These are phyloP conservation scores for Mergus octosetaceus DNA, from an alignment of 2,797 vertebrate species.

Conservation along the genomic window DNA sequence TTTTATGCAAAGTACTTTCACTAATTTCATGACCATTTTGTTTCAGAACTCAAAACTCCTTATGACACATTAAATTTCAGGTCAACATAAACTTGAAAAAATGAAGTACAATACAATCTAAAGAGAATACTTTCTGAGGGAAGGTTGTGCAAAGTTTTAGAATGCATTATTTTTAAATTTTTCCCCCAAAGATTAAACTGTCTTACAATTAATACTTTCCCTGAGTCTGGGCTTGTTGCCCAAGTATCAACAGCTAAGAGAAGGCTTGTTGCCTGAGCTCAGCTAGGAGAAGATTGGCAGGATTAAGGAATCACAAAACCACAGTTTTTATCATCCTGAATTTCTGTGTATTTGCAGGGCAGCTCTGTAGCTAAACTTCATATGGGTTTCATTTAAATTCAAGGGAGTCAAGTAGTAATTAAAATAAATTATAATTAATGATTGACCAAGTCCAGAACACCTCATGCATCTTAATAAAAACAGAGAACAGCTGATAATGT, in stretches of 20 bases:
- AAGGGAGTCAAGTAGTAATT: conserved; percentile 36
- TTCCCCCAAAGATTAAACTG: neutral
- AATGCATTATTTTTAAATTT: neutral
- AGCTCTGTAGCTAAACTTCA: neutral
- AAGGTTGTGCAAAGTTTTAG: neutral
- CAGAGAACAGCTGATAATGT: neutral
- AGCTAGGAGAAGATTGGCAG: neutral
- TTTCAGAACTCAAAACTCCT: neutral
- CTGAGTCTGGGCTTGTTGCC: neutral
- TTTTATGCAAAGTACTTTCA: neutral
- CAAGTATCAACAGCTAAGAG: no score
- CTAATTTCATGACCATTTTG: neutral
- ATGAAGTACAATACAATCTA: neutral
- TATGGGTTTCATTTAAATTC: neutral
- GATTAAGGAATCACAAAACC: neutral
- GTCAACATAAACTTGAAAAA: neutral
- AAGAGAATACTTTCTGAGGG: neutral
- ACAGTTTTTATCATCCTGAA: neutral
- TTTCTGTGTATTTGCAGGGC: neutral
- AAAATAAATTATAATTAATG: conserved; percentile 61
- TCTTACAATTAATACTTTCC: neutral
- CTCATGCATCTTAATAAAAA: neutral
- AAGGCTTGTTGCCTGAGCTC: neutral
- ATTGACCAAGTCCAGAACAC: conserved; percentile 2
- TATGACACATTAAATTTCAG: neutral